phyloP scores from a whole-genome alignment of 2,797 vertebrate genomes.

The Falco concolor region DNA sequence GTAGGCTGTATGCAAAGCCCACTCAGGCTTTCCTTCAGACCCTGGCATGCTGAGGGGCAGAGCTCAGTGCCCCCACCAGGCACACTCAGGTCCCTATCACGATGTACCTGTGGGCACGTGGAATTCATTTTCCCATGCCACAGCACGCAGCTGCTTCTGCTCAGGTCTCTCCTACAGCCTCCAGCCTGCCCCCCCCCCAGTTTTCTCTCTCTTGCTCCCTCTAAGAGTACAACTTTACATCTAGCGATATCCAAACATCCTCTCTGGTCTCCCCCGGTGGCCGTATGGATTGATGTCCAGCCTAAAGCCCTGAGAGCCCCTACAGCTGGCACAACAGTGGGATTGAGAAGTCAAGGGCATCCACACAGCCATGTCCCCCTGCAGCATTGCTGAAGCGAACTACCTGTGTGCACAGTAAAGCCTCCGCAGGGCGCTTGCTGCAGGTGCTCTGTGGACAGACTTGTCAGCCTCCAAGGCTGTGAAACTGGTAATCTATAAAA shows the following conservation, averaged over 20 bases:
- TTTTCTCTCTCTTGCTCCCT: background rate
- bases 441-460: constrained; percentile 6
- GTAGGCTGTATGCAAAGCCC: background rate
- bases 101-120: accelerated
- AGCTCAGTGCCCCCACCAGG: background rate
- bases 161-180: background rate
- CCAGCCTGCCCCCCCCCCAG: accelerated
- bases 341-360: background rate
- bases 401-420: background rate
- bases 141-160: background rate
- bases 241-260: background rate
- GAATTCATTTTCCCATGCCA: background rate
- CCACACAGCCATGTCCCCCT: accelerated
- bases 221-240: background rate
- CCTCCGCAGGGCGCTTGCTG: background rate
- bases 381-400: background rate
- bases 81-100: background rate
- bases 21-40: background rate
- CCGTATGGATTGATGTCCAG: accelerated
- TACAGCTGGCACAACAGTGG: accelerated
- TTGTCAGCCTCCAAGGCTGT: constrained; percentile 18
- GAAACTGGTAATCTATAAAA: constrained; percentile 25
- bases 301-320: background rate
- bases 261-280: background rate
- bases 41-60: background rate